Conservation (phyloP, 2,113 vertebrate genomes). For the Nibea albiflora region DNA sequence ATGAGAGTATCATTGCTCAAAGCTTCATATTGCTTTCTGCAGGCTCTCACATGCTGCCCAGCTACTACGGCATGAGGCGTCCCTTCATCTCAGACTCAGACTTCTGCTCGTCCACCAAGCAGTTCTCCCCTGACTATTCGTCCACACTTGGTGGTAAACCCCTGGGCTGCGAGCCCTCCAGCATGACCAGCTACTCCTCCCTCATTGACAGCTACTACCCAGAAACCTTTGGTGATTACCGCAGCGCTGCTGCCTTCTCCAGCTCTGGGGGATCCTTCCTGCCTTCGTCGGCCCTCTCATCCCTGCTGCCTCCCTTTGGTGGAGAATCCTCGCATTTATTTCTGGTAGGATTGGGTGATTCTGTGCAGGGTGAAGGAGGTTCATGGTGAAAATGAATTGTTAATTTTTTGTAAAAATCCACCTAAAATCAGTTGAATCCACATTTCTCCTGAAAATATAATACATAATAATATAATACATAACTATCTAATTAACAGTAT, state of each 20-base stretch:
- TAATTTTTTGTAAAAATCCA: not conserved
- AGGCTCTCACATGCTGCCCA: conserved; percentile 87
- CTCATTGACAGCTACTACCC: conserved; percentile 89
- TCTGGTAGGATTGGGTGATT: conserved; percentile 80
- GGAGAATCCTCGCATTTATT: conserved; percentile 86
- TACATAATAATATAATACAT: too few species aligned
- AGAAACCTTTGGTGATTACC: conserved; percentile 88
- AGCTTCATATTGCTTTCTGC: not conserved
- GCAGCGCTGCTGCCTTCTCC: conserved; percentile 79
- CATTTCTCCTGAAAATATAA: not conserved
- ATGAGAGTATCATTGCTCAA: not conserved
- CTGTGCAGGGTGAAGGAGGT: not conserved
- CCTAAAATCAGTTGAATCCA: not conserved
- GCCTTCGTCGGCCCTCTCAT: conserved; percentile 84
- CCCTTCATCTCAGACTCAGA: conserved; percentile 90
- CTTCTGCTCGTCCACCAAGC: conserved; percentile 86
- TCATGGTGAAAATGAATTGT: too few species aligned
- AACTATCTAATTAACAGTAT: too few species aligned
- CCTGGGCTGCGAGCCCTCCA: conserved; percentile 85
- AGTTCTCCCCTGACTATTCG: conserved; percentile 85
- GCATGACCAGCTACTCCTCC: conserved; percentile 82
- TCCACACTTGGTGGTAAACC: conserved; percentile 84
- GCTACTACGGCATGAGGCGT: conserved; percentile 89
- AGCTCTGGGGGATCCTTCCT: conserved; percentile 82
- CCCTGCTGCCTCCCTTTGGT: conserved; percentile 87